Evolutionary conservation across 2,888 invertebrate species (phyloP), one percentile per base, ranked within the genome.

Genomic region (Cacoxenus indagator): DNA sequence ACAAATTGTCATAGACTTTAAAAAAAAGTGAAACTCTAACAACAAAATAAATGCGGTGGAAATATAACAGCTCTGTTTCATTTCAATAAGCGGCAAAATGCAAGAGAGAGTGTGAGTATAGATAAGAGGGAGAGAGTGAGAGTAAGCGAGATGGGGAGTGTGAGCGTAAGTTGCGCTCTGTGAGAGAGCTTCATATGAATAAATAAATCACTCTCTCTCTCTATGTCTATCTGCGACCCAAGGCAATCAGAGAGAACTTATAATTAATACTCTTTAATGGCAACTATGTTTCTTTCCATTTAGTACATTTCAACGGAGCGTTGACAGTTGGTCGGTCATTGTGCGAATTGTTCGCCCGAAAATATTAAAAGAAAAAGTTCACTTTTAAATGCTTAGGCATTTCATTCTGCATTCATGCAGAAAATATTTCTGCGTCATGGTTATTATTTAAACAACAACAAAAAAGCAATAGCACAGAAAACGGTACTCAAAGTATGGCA

Each of bases 311-410:
- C n/a, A n/a, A n/a, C 1, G 9, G 31, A 31, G 31, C 4, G 57
- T 59, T 17, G 17, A 31, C n/a, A n/a, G n/a, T 31, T 59, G 57
- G n/a, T 26, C 26, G 31, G 57, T 59, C 22, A 19, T 48, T 48
- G 48, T 48, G 17, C 19, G 6, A 48, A 29, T n/a, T 26, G 29
- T 1, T 26, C 55, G 26, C 6, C 6, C 9, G 48, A 27, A 55
- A 55, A 14, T 27, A n/a, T 27, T 27, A 55, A 17, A 48, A 4
- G 11, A 55, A 31, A 96, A 96, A 89, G 59, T 68, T 73, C 64
- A 61, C 54, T 76, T 68, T 76, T 68, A 66, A 73, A 64, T 81
- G 80, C 83, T 83, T 81, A 80, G n/a, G n/a, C n/a, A n/a, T n/a
- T n/a, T n/a, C n/a, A n/a, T n/a, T n/a, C n/a, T n/a, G n/a, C 82